Evolutionary conservation across 2,888 invertebrate genomes (phyloP), one percentile per base, ranked within the genome.

Genomic region (Leucoma salicis): DNA sequence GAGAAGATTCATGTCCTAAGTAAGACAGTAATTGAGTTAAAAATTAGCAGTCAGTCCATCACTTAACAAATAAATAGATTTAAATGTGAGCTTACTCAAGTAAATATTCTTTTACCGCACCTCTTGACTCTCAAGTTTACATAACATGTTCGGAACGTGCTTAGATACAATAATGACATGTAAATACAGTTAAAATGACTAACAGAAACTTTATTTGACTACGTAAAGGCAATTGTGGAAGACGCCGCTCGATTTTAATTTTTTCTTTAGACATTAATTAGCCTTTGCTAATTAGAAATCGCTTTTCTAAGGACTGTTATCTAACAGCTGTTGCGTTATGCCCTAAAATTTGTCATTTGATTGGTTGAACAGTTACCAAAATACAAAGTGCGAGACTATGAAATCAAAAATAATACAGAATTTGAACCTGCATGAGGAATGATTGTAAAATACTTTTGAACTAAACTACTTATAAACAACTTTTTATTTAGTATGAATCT

Each of bases 91-190:
- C 21, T 21, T 21, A 21, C 21, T 21, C 8, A 21, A 21, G 8
- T 21, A 21, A 6, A 21, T 21, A 21, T 21, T 21, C 21, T 21
- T 8, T 21, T 21, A 21, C 2, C 21, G 8, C 21, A 21, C 21
- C 21, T 21, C 21, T 54, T 63, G 44, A 38, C n/a, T n/a, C n/a
- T n/a, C n/a, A n/a, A 21, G 8, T 8, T 8, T 8, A 21, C 21
- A 21, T 21, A 21, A 21, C 21, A 21, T 21, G 21, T 21, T 21
- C 21, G 6, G n/a, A n/a, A 29, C 11, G 5, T 8, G 13, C 14
- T 31, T 16, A 31, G 3, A 29, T 13, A 18, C n/a, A 27, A 27
- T 27, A 27, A 27, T 27, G n/a, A 27, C 11, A 11, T 27, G 27
- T 27, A 27, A 27, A 27, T n/a, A 27, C n/a, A 27, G n/a, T 27